Evolutionary conservation across 2,797 vertebrate genomes (phyloP).

Genomic region (Halcyon leucocephala): DNA sequence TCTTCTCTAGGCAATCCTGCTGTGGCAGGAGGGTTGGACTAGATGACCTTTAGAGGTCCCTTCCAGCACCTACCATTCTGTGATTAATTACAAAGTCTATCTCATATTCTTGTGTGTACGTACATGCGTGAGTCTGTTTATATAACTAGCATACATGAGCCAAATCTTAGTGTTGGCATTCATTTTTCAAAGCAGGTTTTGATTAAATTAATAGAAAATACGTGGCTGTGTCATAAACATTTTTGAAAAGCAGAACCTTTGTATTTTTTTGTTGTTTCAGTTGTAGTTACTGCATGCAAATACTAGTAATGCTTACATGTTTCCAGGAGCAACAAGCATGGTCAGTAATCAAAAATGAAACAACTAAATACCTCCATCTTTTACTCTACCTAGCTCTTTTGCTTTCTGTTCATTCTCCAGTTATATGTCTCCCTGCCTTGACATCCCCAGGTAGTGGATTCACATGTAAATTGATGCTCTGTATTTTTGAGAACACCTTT

Average conservation of each 20-base stretch:
- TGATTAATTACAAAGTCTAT: not conserved
- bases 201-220: not conserved
- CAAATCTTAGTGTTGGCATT: not conserved
- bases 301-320: fast-evolving
- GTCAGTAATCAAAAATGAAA: not conserved
- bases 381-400: not conserved
- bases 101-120: not conserved
- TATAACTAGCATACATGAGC: not conserved
- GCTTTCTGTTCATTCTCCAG: not conserved
- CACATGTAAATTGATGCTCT: not conserved
- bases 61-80: no score
- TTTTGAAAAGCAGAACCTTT: not conserved
- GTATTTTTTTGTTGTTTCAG: not conserved
- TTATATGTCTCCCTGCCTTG: not conserved
- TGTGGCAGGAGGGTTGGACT: no score
- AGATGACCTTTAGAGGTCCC: no score
- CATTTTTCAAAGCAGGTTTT: not conserved
- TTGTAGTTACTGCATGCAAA: not conserved
- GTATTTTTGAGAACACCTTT: not conserved
- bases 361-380: not conserved
- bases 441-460: not conserved
- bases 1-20: no score
- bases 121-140: not conserved
- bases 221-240: not conserved
- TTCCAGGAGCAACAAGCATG: not conserved